Base-by-base conservation (phyloP, 2,888 invertebrate genomes). In the Stenodera caucasica region DNA sequence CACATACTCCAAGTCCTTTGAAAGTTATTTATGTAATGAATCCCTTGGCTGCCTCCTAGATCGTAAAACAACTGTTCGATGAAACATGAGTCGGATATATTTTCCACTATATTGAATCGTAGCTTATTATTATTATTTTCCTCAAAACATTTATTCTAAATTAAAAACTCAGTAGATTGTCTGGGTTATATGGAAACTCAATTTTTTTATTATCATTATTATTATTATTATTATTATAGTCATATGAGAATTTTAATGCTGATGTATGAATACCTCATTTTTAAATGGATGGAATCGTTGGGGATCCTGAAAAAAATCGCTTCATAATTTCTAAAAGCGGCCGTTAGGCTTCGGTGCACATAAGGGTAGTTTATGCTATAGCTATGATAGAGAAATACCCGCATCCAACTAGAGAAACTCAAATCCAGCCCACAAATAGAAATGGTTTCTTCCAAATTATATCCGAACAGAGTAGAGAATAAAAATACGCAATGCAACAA, bases 1-100 rank as follows among this genome's bases (percentile, higher is more conserved):
- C 58, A 58, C 64, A 50, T 62, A 64, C 67, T 65, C 67, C 53
- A 61, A 45, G 23, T 45, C 63, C 67, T 64, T 58, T 65, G 66
- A 65, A 70, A 67, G 67, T 70, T 70, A 70, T 70, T 71, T 71
- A 69, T 70, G 68, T 71, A 71, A 71, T 68, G 68, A 70, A 70
- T 68, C 68, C 67, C 64, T 61, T 68, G 66, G 65, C 61, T 66
- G 66, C 65, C 21, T 23, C 61, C 61, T 67, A 60, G 64, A 63
- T 68, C 70, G 67, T 70, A 68, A 68, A 68, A 64, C 65, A 66
- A 69, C 65, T 65, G 68, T 63, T 66, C 66, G 54, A 59, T 57
- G 56, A 58, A 59, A 63, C 67, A 67, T 67, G 67, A 67, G 62
- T 61, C 59, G 64, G 65, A 67, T 67, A 64, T 67, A 62, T 61